Conservation (phyloP, 2,888 invertebrate species). For the Pyrocoelia pectoralis region DNA sequence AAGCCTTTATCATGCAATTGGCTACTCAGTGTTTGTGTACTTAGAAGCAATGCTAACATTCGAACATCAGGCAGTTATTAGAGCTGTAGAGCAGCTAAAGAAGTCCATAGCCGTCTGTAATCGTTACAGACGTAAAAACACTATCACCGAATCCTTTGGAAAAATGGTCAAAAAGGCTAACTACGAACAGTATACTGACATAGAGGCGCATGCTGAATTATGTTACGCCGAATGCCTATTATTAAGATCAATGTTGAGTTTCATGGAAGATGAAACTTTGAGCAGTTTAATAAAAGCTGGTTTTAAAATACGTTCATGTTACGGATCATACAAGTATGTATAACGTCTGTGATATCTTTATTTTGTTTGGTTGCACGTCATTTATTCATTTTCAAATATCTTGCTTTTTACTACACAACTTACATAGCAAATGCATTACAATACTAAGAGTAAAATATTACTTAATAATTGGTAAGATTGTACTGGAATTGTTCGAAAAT, state of each 20-base stretch:
- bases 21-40: slow-evolving; percentile 87
- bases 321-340: slow-evolving; percentile 86
- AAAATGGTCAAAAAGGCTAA: slow-evolving; percentile 81
- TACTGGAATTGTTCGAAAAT: too few relatives aligned
- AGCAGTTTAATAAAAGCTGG: slow-evolving; percentile 93
- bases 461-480: too few relatives aligned
- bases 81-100: slow-evolving; percentile 79
- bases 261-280: slow-evolving; percentile 94
- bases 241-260: slow-evolving; percentile 87
- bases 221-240: slow-evolving; percentile 93
- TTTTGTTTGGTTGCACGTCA: too few relatives aligned
- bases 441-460: too few relatives aligned
- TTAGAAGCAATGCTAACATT: slow-evolving; percentile 94
- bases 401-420: too few relatives aligned
- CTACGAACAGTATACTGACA: slow-evolving; percentile 77
- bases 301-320: slow-evolving; percentile 90
- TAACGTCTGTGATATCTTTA: background rate
- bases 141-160: slow-evolving; percentile 81
- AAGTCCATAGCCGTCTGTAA: slow-evolving; percentile 82
- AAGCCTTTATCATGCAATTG: slow-evolving; percentile 93
- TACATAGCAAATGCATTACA: too few relatives aligned
- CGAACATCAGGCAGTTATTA: slow-evolving; percentile 79
- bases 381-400: too few relatives aligned
- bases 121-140: slow-evolving; percentile 70
- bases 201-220: slow-evolving; percentile 93